These are phyloP conservation scores for Prenolepis imparis DNA, from an alignment of 2,888 invertebrate genomes.

Conservation along the genomic window DNA sequence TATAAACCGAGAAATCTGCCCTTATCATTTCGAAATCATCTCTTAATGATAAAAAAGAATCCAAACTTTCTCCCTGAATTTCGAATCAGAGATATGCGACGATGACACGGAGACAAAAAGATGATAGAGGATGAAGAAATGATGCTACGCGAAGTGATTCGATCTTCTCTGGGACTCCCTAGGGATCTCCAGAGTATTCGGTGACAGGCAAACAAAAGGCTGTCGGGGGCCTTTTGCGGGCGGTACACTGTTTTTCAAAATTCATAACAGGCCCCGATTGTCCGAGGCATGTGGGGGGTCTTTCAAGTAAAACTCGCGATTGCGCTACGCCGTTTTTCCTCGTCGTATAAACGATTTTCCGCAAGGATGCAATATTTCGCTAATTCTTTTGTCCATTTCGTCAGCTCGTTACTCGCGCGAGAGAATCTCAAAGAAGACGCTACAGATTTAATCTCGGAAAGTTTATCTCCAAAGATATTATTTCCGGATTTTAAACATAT, in stretches of 20 bases:
- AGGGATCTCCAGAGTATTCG: conserved; percentile 69
- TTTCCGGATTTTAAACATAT: background rate
- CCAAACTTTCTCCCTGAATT: conserved; percentile 10
- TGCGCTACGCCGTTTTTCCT: conserved; percentile 49
- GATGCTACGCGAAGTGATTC: conserved; percentile 46
- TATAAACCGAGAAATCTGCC: too few relatives aligned
- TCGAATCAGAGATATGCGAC: conserved; percentile 7
- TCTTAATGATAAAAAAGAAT: background rate
- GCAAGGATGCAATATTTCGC: conserved; percentile 70
- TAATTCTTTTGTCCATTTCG: conserved; percentile 80
- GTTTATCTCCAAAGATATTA: conserved; percentile 48
- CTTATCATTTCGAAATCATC: too few relatives aligned
- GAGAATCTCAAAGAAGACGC: conserved; percentile 66
- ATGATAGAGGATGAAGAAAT: conserved; percentile 45
- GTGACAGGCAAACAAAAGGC: conserved; percentile 83
- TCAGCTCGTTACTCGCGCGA: conserved; percentile 73
- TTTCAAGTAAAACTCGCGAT: conserved; percentile 57
- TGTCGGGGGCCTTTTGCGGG: conserved; percentile 76
- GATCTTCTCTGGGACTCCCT: conserved; percentile 53
- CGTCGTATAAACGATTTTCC: conserved; percentile 44
- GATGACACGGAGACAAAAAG: conserved; percentile 49
- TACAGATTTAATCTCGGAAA: conserved; percentile 42
- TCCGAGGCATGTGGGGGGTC: conserved; percentile 76
- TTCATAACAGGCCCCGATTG: conserved; percentile 82
- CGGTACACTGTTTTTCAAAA: conserved; percentile 83